Evolutionary conservation across 2,797 vertebrate species (phyloP).

Genomic region (Podarcis siculus): DNA sequence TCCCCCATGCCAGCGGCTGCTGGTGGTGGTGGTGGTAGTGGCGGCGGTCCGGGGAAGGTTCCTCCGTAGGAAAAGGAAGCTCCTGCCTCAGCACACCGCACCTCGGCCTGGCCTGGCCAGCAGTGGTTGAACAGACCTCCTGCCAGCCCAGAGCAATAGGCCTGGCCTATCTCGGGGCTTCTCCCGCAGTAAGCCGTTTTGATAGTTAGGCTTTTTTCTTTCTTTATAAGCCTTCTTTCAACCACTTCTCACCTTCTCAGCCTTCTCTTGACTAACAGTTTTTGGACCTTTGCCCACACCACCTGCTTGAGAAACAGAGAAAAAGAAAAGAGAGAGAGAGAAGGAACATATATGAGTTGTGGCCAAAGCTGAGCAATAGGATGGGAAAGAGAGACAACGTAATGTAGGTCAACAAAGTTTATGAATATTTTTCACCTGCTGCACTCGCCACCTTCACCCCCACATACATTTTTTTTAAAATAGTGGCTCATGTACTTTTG

Average conservation of each 20-base stretch:
- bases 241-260: neutral
- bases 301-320: neutral
- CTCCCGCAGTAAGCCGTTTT: neutral
- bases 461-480: neutral
- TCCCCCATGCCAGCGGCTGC: constrained; percentile 13
- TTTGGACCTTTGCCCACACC: neutral
- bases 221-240: neutral
- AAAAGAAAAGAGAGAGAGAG: neutral
- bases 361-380: neutral
- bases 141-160: no score
- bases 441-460: no score
- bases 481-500: neutral
- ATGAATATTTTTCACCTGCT: neutral
- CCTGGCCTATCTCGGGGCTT: neutral
- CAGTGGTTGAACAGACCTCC: neutral
- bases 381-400: neutral
- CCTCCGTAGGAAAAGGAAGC: neutral
- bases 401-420: neutral
- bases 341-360: neutral
- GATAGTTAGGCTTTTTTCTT: neutral
- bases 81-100: neutral
- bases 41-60: neutral
- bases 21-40: neutral
- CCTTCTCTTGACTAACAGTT: neutral
- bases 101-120: neutral